These are phyloP conservation scores for Andrena bicolor DNA, from an alignment of 2,888 invertebrate genomes.

Conservation along the genomic window DNA sequence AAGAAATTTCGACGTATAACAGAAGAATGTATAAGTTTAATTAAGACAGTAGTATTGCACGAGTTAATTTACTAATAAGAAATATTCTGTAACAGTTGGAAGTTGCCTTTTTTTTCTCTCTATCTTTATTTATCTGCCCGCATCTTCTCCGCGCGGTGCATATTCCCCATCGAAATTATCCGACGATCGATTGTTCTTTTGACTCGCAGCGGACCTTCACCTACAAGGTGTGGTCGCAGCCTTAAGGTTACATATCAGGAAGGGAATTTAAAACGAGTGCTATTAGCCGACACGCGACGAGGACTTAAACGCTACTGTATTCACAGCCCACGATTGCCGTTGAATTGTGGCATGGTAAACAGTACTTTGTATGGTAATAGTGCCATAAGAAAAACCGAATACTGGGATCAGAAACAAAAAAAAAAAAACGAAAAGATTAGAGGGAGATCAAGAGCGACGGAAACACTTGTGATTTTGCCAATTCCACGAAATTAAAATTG, in stretches of 20 bases:
- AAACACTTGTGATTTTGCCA: too few species aligned
- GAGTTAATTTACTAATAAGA: too few species aligned
- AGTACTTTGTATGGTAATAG: not conserved
- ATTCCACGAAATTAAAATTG: not conserved
- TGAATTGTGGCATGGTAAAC: not conserved
- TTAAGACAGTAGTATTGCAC: too few species aligned
- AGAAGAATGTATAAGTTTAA: too few species aligned
- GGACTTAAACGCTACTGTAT: slow-evolving; percentile 17
- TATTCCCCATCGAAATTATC: slow-evolving; percentile 4
- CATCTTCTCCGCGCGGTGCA: not conserved
- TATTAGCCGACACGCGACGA: slow-evolving; percentile 35
- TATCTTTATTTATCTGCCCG: too few species aligned
- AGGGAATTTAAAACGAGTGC: slow-evolving; percentile 26
- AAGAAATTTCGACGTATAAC: too few species aligned
- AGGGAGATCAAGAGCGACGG: not conserved
- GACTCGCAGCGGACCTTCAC: slow-evolving; percentile 31
- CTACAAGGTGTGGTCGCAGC: slow-evolving; percentile 51
- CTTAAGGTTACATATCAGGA: slow-evolving; percentile 54
- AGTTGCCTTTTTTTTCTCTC: too few species aligned
- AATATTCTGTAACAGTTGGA: too few species aligned
- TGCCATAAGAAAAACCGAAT: not conserved
- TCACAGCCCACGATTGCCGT: not conserved
- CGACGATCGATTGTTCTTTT: slow-evolving; percentile 43
- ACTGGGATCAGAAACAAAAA: not conserved
- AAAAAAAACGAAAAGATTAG: not conserved